Evolutionary conservation across 2,113 vertebrate genomes (phyloP).

Genomic region (Dunckerocampus dactyliophorus): DNA sequence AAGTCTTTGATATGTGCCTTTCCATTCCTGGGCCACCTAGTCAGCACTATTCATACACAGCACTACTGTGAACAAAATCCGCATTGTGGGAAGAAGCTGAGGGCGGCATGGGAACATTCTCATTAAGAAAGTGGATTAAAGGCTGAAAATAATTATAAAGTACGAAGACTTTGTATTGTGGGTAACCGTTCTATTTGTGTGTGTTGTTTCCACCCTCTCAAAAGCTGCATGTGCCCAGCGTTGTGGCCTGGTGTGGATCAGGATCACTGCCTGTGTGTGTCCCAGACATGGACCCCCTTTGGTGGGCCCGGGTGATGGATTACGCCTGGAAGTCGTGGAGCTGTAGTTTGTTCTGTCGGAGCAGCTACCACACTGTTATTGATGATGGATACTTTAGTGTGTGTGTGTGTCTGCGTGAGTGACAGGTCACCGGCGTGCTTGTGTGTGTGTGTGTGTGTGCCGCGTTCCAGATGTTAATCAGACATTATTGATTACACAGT

Average conservation of each 20-base stretch:
- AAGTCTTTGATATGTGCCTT: slow-evolving; percentile 41
- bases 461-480: slow-evolving; percentile 48
- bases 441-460: neutral
- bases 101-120: slow-evolving; percentile 31
- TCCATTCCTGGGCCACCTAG: slow-evolving; percentile 56
- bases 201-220: slow-evolving; percentile 5
- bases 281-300: slow-evolving; percentile 31
- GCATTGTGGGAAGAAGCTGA: slow-evolving; percentile 20
- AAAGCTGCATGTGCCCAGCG: slow-evolving; percentile 37
- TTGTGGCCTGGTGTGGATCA: slow-evolving; percentile 43
- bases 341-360: slow-evolving; percentile 31
- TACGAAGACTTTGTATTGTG: slow-evolving; percentile 13
- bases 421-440: slow-evolving; percentile 25
- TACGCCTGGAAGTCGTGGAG: slow-evolving; percentile 54
- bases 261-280: slow-evolving; percentile 42
- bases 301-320: slow-evolving; percentile 58
- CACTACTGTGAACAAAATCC: slow-evolving; percentile 48
- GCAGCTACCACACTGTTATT: slow-evolving; percentile 31
- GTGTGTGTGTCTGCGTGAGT: slow-evolving; percentile 28
- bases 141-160: slow-evolving; percentile 37
- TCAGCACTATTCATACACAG: slow-evolving; percentile 52
- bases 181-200: slow-evolving; percentile 31
- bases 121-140: slow-evolving; percentile 54
- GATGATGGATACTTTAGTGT: slow-evolving; percentile 31
- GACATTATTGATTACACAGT: slow-evolving; percentile 59